Percentiles rank a stretch among this genome's conserved stretches.
phyloP scores from a whole-genome alignment of 2,113 vertebrate genomes.

The Eubucco bourcierii region DNA sequence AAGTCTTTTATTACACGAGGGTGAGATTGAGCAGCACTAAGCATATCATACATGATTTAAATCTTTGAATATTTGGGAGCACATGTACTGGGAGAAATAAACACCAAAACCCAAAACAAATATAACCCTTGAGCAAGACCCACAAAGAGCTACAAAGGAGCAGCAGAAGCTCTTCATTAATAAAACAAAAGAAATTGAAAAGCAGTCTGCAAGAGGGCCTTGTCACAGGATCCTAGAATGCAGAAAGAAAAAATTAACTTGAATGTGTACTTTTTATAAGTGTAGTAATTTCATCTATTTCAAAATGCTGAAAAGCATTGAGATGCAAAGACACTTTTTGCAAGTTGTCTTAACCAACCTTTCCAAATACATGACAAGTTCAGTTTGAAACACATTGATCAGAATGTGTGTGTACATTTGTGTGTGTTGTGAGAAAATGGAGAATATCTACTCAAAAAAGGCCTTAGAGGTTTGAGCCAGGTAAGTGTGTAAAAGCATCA shows the following conservation, averaged over 20 bases:
- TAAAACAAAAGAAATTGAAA: neutral
- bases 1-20: neutral
- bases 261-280: neutral
- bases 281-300: neutral
- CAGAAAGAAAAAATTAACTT: neutral
- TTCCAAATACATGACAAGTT: neutral
- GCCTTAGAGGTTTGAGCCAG: neutral
- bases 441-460: neutral
- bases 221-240: neutral
- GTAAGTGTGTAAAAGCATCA: neutral
- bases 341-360: neutral
- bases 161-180: neutral
- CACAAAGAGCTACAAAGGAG: neutral
- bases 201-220: neutral
- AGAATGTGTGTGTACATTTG: neutral
- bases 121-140: neutral
- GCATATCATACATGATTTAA: neutral
- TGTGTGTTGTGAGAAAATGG: neutral
- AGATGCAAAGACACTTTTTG: neutral
- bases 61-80: neutral
- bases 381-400: neutral
- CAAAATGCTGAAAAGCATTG: neutral
- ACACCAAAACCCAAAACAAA: neutral
- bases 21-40: neutral
- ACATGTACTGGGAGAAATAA: accelerated